phyloP scores from a whole-genome alignment of 1,140 invertebrate species.

The Potamilus streckersoni region DNA sequence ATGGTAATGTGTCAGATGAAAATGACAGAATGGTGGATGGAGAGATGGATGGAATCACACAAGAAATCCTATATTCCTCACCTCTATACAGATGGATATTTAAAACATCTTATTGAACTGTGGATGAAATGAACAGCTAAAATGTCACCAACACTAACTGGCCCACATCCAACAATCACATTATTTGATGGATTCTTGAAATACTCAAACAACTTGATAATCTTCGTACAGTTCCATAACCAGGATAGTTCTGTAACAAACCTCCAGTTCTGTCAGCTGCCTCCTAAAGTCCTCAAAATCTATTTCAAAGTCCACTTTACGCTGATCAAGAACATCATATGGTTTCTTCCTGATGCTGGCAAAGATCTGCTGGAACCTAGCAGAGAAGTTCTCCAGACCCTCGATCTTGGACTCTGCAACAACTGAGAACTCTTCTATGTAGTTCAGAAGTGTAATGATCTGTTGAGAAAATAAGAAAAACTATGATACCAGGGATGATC shows the following conservation, averaged over 20 bases:
- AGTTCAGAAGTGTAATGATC: slow-evolving; percentile 87
- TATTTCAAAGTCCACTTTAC: slow-evolving; percentile 85
- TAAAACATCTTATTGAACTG: too few relatives aligned
- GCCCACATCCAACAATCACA: not conserved
- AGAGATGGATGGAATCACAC: too few relatives aligned
- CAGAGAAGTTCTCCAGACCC: slow-evolving; percentile 69
- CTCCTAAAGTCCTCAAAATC: slow-evolving; percentile 85
- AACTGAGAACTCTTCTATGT: slow-evolving; percentile 85
- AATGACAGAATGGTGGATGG: too few relatives aligned
- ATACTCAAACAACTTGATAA: not conserved
- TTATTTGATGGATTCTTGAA: not conserved
- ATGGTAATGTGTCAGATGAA: too few relatives aligned
- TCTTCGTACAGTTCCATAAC: not conserved
- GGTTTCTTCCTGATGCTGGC: slow-evolving; percentile 80
- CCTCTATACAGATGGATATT: too few relatives aligned
- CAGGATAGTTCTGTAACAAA: slow-evolving; percentile 12
- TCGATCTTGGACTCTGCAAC: slow-evolving; percentile 86
- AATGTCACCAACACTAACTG: not conserved
- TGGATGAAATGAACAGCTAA: too few relatives aligned
- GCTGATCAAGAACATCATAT: slow-evolving; percentile 91
- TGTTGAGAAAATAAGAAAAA: slow-evolving; percentile 27
- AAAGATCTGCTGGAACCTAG: slow-evolving; percentile 50
- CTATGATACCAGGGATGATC: too few relatives aligned
- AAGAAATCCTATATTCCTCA: too few relatives aligned
- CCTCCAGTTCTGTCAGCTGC: slow-evolving; percentile 77